Evolutionary conservation across 2,113 vertebrate species (phyloP), one percentile per base, ranked within the genome.

Genomic region (Microcebus murinus): DNA sequence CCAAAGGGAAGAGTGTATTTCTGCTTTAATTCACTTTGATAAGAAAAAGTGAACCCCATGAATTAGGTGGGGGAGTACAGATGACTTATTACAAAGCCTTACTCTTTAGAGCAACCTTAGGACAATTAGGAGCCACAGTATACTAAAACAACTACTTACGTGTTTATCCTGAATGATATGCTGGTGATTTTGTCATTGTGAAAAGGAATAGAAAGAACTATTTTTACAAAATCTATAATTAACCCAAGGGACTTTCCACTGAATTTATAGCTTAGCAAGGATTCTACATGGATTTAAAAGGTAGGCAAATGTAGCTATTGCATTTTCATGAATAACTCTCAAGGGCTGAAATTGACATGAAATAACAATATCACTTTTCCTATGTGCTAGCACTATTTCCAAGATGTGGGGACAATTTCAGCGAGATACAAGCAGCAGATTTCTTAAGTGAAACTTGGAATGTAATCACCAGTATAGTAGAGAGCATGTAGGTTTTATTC

Each of bases 141-240:
- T 96, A 93, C 97, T 97, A 96, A 97, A 98, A 97, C 84, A 96
- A 90, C 94, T 97, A 90, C 67, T 96, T 95, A 92, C 82, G 74
- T 98, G 95, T 97, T 98, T 97, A 97, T 97, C 93, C 96, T 97
- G 96, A 93, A 92, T 97, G 96, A 98, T 97, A 95, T 91, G 57
- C 36, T 92, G 48, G 39, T 96, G 92, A 98, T 67, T 74, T 70
- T 95, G 85, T 90, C 95, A 79, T 92, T 94, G 86, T 97, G 48
- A 74, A 98, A 98, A 98, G 68, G 63, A 98, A 97, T 61, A 92
- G 61, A 98, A 98, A 95, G 91, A 98, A 97, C 42, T 70, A 96
- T 86, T 97, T 96, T 95, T 95, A 98, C 90, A 96, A 97, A 98
- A 98, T 97, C 96, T 96, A 86, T 96, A 96, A 98, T 89, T 90